These are phyloP conservation scores for Polyploca ridens DNA, from an alignment of 2,888 invertebrate genomes.

Conservation along the genomic window DNA sequence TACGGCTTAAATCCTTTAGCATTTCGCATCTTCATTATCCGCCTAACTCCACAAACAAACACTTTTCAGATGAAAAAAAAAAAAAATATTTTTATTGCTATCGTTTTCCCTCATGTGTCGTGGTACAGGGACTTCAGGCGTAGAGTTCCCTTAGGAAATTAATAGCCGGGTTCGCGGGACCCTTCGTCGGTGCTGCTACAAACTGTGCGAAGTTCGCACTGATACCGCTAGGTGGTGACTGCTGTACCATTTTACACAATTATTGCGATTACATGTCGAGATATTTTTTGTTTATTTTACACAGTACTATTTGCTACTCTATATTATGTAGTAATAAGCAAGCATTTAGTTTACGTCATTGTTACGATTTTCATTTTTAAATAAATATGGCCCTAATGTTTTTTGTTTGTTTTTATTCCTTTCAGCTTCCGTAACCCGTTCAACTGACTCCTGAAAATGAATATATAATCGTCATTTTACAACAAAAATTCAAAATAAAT, in stretches of 20 bases:
- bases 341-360: too few species aligned
- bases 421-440: not conserved
- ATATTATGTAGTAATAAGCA: too few species aligned
- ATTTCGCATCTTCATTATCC: too few species aligned
- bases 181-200: slow-evolving; percentile 48
- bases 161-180: slow-evolving; percentile 68
- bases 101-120: slow-evolving; percentile 31
- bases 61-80: not conserved
- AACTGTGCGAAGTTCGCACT: slow-evolving; percentile 48
- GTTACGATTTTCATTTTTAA: too few species aligned
- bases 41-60: too few species aligned
- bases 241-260: slow-evolving; percentile 15
- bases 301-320: too few species aligned
- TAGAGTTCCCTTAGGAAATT: slow-evolving; percentile 82
- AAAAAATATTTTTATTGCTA: slow-evolving; percentile 16
- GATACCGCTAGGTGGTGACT: slow-evolving; percentile 65
- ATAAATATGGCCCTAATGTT: too few species aligned
- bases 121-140: slow-evolving; percentile 69
- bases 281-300: not conserved
- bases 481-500: too few species aligned
- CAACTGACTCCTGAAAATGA: not conserved
- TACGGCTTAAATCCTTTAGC: too few species aligned
- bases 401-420: too few species aligned
- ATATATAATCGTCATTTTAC: not conserved
- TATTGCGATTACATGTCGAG: not conserved